Base-by-base conservation (phyloP, 2,797 vertebrate genomes). In the Acestrorhynchus altus region DNA sequence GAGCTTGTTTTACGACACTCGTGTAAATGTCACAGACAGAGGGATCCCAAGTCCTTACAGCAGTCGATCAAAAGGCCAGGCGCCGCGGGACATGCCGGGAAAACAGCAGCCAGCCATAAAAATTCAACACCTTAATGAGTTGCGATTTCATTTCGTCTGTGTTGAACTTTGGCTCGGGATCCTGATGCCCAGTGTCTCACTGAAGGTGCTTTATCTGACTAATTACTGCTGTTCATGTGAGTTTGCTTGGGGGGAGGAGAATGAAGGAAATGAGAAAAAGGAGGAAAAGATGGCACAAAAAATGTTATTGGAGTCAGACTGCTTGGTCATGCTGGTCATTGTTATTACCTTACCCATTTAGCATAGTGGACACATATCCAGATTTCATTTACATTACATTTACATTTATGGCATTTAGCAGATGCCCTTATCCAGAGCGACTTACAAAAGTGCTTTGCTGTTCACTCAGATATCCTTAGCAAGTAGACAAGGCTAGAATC, bases 21-120 rank as follows among this genome's bases (percentile, higher is more conserved):
- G 89, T 96, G 96, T 96, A 98, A 99, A 99, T 98, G 97, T 97
- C 96, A 98, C 87, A 87, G 91, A 89, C 88, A 89, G 92, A 88
- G 92, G 90, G 61, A 72, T 72, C 69, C 61, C 88, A 90, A 92
- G 93, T 94, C 93, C 92, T 92, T 93, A 94, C 90, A 91, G 93
- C 92, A 94, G 92, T 92, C 93, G 92, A 94, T 95, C 93, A 95
- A 95, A 83, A 95, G 94, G 95, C 92, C 93, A 89, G 84, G 91
- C 93, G 92, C 94, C 92, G 89, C 85, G 95, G 95, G 95, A 95
- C 93, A 93, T 92, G 89, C 92, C 92, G 94, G 92, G 94, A 94
- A 95, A 96, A 95, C 94, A 95, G 76, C 91, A 92, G 92, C 92
- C 90, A 93, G 94, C 79, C 92, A 92, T 94, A 94, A 95, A 94